Percentiles rank a stretch among this genome's conserved stretches.
These are phyloP conservation scores for Lytechinus variegatus DNA, from an alignment of 35 echinoderm and acorn worm genomes.

Conservation along the genomic window DNA sequence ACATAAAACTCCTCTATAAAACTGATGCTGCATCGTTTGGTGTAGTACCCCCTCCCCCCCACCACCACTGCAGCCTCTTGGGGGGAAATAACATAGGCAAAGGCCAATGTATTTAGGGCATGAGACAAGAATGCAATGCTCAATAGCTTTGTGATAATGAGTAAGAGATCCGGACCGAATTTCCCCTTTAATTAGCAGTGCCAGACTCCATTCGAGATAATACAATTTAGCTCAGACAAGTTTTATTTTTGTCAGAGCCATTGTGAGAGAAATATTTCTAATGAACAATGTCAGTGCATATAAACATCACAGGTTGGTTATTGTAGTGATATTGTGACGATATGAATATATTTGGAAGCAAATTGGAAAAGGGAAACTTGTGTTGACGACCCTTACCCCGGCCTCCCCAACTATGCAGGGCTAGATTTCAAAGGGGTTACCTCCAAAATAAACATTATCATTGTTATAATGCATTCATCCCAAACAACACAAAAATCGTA, in stretches of 20 bases:
- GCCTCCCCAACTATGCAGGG: too few species aligned
- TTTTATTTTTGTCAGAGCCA: neutral
- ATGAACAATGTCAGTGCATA: neutral
- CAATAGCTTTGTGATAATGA: neutral
- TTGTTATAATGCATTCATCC: too few species aligned
- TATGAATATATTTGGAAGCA: neutral
- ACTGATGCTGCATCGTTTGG: too few species aligned
- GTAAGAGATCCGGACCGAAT: neutral
- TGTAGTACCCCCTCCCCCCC: too few species aligned
- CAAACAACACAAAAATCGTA: too few species aligned
- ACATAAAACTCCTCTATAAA: too few species aligned
- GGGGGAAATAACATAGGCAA: neutral
- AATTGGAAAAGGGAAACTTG: neutral
- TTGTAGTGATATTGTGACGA: neutral
- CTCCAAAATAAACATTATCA: too few species aligned
- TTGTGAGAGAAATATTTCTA: neutral
- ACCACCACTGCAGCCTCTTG: neutral
- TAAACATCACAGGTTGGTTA: neutral
- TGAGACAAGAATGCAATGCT: neutral
- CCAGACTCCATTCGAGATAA: neutral
- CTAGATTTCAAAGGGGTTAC: too few species aligned
- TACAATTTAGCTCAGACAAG: neutral
- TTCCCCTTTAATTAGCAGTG: neutral
- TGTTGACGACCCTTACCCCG: neutral
- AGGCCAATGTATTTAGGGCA: neutral